Conservation (phyloP, 2,888 invertebrate species). For the Aporophyla lueneburgensis region DNA sequence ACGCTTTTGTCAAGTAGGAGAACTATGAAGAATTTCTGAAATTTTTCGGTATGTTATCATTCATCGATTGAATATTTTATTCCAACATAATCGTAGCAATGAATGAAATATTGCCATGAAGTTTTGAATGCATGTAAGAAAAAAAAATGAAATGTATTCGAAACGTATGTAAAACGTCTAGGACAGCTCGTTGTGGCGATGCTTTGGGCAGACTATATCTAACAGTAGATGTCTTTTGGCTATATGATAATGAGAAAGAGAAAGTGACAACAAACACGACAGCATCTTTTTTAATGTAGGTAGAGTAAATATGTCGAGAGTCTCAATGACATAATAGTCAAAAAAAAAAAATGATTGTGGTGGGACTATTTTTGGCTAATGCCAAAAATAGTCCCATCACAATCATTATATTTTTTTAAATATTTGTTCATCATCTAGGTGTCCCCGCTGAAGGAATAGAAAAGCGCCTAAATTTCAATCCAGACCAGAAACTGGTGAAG, state of each 20-base stretch:
- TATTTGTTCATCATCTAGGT: neutral
- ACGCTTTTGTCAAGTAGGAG: neutral
- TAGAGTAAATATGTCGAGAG: neutral
- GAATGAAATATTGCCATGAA: neutral
- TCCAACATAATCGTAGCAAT: neutral
- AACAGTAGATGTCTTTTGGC: neutral
- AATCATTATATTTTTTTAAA: neutral
- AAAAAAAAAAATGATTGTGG: too few species aligned
- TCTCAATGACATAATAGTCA: too few species aligned
- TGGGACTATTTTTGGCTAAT: too few species aligned
- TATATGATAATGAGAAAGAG: neutral
- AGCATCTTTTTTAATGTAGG: neutral
- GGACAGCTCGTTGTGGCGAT: neutral
- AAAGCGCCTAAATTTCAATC: neutral
- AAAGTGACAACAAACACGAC: neutral
- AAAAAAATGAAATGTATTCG: neutral
- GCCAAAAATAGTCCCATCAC: neutral
- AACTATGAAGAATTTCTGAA: neutral
- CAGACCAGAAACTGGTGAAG: too few species aligned
- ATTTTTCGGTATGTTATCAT: neutral
- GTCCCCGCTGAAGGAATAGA: neutral
- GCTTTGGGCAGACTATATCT: neutral
- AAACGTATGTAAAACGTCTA: neutral
- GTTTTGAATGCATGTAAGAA: neutral
- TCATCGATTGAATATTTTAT: neutral